A percentile compares a stretch with the other conserved stretches of the same genome.
These are phyloP conservation scores for Drosophila nr. medialis DNA, from an alignment of 2,888 invertebrate genomes.

Conservation along the genomic window DNA sequence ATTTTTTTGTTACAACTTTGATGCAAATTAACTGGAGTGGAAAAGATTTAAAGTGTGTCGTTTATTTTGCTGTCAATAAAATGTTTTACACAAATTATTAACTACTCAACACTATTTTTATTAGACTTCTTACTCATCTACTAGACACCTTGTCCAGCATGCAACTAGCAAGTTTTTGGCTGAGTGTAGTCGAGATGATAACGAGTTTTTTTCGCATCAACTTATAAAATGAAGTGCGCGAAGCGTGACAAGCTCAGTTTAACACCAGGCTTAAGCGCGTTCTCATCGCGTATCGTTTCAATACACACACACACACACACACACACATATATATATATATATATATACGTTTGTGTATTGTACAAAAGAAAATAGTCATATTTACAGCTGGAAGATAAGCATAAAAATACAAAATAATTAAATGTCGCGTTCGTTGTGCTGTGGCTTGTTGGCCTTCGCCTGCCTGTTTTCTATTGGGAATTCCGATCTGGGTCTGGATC, in stretches of 20 bases:
- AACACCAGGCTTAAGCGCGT: slow-evolving; percentile 29
- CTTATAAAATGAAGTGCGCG: slow-evolving; percentile 59
- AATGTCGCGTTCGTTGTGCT: slow-evolving; percentile 52
- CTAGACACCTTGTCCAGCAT: background rate
- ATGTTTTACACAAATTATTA: background rate
- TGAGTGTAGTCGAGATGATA: slow-evolving; percentile 43
- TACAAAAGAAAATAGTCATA: slow-evolving; percentile 25
- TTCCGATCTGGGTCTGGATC: slow-evolving; percentile 36
- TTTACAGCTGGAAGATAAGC: slow-evolving; percentile 52
- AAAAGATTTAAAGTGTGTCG: background rate
- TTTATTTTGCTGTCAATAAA: too few relatives aligned
- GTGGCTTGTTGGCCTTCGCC: slow-evolving; percentile 53
- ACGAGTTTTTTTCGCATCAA: slow-evolving; percentile 61
- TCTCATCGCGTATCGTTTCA: slow-evolving; percentile 23
- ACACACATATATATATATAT: slow-evolving; percentile 1
- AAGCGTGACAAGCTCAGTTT: slow-evolving; percentile 53
- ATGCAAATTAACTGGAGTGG: background rate
- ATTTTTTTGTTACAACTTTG: background rate
- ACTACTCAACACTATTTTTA: background rate
- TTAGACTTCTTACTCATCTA: background rate
- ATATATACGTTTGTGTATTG: slow-evolving; percentile 10
- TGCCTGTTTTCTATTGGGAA: slow-evolving; percentile 36
- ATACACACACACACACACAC: background rate
- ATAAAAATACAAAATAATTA: slow-evolving; percentile 28
- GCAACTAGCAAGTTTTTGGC: background rate